phyloP scores from a whole-genome alignment of 2,888 invertebrate genomes.

The Drosophila greeni region DNA sequence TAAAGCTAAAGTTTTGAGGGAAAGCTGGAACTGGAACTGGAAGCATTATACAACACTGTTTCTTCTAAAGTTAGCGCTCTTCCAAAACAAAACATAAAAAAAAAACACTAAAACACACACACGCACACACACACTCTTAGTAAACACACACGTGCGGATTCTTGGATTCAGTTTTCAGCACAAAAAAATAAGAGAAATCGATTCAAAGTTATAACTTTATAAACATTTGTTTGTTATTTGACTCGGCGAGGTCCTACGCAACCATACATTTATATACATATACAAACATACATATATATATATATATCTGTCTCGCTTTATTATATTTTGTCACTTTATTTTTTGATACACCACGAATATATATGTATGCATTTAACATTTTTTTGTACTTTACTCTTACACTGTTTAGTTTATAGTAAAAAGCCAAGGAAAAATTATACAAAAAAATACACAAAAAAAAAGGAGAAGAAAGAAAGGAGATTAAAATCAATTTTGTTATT shows the following conservation, averaged over 20 bases:
- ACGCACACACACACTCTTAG: constrained; percentile 5
- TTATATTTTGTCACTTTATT: constrained; percentile 4
- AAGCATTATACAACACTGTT: constrained; percentile 17
- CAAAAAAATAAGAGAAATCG: not conserved
- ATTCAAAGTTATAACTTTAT: constrained; percentile 1
- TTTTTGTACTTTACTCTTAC: constrained; percentile 36
- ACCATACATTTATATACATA: constrained; percentile 5
- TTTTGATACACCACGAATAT: constrained; percentile 12
- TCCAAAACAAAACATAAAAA: constrained; percentile 19
- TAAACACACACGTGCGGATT: constrained; percentile 21
- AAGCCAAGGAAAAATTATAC: constrained; percentile 1
- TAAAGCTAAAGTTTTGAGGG: not conserved
- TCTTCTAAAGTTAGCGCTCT: constrained; percentile 33
- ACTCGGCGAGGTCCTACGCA: constrained; percentile 4
- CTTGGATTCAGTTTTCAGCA: constrained; percentile 17
- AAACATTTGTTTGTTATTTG: constrained; percentile 22
- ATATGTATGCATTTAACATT: constrained; percentile 18
- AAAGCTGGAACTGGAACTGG: not conserved
- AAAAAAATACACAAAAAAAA: constrained; percentile 6
- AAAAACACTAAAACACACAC: constrained; percentile 15
- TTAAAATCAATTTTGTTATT: constrained; percentile 29
- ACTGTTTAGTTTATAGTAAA: constrained; percentile 39
- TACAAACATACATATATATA: not conserved
- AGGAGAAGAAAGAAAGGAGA: not conserved
- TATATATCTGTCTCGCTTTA: constrained; percentile 4